Conservation (phyloP, 2,888 invertebrate genomes). For the Agapetus fuscipes region DNA sequence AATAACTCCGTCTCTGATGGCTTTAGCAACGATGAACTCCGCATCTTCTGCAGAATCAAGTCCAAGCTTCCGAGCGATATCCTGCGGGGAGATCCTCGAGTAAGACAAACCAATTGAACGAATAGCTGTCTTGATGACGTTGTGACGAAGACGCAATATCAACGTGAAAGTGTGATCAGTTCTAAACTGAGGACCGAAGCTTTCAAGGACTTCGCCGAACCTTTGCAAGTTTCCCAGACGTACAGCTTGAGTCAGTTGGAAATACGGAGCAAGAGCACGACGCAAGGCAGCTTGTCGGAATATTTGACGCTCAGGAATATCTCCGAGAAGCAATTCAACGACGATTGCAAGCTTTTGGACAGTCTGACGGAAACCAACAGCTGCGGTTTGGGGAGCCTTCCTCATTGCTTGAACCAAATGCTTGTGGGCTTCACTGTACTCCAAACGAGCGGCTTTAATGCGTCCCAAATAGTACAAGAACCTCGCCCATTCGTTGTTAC, state of each 20-base stretch:
- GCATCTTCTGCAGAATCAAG: slow-evolving; percentile 96
- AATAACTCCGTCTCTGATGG: slow-evolving; percentile 96
- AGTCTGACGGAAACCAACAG: slow-evolving; percentile 97
- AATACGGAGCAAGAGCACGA: slow-evolving; percentile 87
- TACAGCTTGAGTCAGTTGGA: slow-evolving; percentile 95
- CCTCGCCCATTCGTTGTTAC: slow-evolving; percentile 98
- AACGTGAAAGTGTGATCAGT: slow-evolving; percentile 92
- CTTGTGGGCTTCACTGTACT: slow-evolving; percentile 96
- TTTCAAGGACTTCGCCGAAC: slow-evolving; percentile 88
- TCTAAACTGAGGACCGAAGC: slow-evolving; percentile 86
- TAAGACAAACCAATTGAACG: slow-evolving; percentile 94
- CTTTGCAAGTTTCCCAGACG: slow-evolving; percentile 88
- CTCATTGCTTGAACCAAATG: slow-evolving; percentile 90
- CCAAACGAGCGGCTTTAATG: slow-evolving; percentile 95
- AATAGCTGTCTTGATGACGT: slow-evolving; percentile 98
- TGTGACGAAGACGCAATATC: slow-evolving; percentile 91
- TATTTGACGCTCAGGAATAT: slow-evolving; percentile 93
- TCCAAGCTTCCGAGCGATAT: slow-evolving; percentile 89
- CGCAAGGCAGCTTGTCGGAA: slow-evolving; percentile 88
- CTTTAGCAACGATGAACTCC: slow-evolving; percentile 97
- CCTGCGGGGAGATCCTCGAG: slow-evolving; percentile 89
- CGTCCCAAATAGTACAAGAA: slow-evolving; percentile 94
- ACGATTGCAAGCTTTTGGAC: slow-evolving; percentile 92
- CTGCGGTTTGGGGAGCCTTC: slow-evolving; percentile 96
- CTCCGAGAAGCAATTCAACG: slow-evolving; percentile 89